Percentiles rank a stretch among this genome's conserved stretches.
Conservation (phyloP, 2,113 vertebrate genomes). For the Numida meleagris region DNA sequence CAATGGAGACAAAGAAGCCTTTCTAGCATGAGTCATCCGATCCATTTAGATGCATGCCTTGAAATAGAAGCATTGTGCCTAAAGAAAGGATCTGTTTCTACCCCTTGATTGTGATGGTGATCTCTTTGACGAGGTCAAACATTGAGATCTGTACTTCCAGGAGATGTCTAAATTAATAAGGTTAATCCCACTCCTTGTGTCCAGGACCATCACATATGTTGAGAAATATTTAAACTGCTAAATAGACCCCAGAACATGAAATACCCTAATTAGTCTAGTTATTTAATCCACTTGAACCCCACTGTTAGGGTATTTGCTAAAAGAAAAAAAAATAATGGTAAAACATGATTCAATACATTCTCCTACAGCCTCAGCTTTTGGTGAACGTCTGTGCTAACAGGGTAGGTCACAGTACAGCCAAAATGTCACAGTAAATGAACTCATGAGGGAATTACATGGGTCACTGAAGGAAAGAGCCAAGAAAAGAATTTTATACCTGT, state of each 20-base stretch:
- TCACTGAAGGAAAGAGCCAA: slow-evolving; percentile 22
- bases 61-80: slow-evolving; percentile 10
- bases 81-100: slow-evolving; percentile 6
- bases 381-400: slow-evolving; percentile 34
- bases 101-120: background rate
- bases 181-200: background rate
- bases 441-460: slow-evolving; percentile 41
- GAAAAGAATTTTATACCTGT: slow-evolving; percentile 48
- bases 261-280: background rate
- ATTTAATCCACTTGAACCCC: background rate
- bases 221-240: background rate
- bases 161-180: background rate
- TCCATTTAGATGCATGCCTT: background rate
- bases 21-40: slow-evolving; percentile 12
- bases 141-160: background rate
- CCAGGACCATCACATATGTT: background rate
- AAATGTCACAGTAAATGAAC: slow-evolving; percentile 61
- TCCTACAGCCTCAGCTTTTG: background rate
- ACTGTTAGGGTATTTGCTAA: background rate
- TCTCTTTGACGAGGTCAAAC: background rate
- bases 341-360: background rate
- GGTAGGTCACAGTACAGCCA: slow-evolving; percentile 33
- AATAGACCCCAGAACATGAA: background rate
- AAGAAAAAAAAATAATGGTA: background rate
- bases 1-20: background rate